phyloP scores from a whole-genome alignment of 1,140 invertebrate species.

The Spodoptera frugiperda region DNA sequence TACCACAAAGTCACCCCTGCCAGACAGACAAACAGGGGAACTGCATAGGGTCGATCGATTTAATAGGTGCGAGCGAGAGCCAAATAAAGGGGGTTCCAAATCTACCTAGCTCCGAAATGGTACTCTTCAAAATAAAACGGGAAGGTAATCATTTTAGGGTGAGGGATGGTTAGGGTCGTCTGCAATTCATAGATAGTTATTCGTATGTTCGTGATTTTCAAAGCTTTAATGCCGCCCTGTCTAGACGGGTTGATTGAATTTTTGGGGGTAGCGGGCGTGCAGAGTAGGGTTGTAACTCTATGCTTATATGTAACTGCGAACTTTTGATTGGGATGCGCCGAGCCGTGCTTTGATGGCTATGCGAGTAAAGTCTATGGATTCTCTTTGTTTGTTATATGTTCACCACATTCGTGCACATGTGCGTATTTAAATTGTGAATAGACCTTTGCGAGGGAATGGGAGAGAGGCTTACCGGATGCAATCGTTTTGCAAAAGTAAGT shows the following conservation, averaged over 20 bases:
- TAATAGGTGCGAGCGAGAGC: constrained; percentile 37
- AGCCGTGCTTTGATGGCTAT: not conserved
- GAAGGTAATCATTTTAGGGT: constrained; percentile 27
- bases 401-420: no score
- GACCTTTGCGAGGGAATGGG: not conserved
- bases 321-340: not conserved
- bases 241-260: constrained; percentile 8
- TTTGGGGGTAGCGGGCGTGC: not conserved
- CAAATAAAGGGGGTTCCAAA: constrained; percentile 12
- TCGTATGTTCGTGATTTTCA: not conserved
- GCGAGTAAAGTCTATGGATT: not conserved
- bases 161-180: constrained; percentile 6
- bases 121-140: constrained; percentile 21
- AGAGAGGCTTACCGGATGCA: not conserved
- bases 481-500: not conserved
- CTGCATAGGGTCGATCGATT: constrained; percentile 27
- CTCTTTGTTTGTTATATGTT: not conserved
- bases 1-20: constrained; percentile 29
- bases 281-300: not conserved
- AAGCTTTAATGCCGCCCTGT: not conserved
- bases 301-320: not conserved
- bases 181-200: constrained; percentile 19
- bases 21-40: constrained; percentile 36
- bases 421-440: not conserved
- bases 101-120: constrained; percentile 25